These are phyloP conservation scores for Myotis planiceps DNA, from an alignment of 2,797 vertebrate genomes.

Conservation along the genomic window DNA sequence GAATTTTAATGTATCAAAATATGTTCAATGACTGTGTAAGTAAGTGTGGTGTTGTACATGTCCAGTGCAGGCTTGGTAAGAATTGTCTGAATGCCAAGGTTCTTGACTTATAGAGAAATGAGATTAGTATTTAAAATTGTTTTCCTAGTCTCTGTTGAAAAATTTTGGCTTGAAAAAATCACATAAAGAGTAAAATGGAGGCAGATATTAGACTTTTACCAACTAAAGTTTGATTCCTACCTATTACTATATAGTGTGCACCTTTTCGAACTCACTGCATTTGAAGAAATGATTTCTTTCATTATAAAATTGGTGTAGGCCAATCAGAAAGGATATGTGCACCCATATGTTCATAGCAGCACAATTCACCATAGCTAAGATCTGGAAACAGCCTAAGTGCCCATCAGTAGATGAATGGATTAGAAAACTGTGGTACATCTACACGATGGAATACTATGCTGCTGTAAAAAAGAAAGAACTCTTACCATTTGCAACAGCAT, in stretches of 20 bases:
- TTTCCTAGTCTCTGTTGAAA: conserved; percentile 26
- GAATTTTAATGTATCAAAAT: conserved; percentile 29
- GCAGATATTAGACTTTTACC: background rate
- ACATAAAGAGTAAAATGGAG: conserved; percentile 25
- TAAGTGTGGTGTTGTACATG: background rate
- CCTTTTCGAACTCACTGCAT: background rate
- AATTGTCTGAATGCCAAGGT: conserved; percentile 4
- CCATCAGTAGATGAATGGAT: too few relatives aligned
- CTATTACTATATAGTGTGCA: background rate
- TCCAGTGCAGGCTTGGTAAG: background rate
- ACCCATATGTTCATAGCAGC: too few relatives aligned
- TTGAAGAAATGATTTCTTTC: background rate
- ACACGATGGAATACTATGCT: too few relatives aligned
- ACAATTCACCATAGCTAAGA: too few relatives aligned
- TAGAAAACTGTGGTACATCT: too few relatives aligned
- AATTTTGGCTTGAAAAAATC: background rate
- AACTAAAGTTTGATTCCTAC: conserved; percentile 2
- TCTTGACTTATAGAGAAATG: conserved; percentile 45
- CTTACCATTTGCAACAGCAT: too few relatives aligned
- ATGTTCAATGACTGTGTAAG: background rate
- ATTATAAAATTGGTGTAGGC: background rate
- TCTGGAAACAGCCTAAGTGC: too few relatives aligned
- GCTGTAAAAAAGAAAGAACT: too few relatives aligned
- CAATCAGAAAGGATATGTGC: too few relatives aligned
- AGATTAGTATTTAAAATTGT: conserved; percentile 7